Evolutionary conservation across 2,888 invertebrate genomes (phyloP).

Genomic region (Polymixis flavicincta): DNA sequence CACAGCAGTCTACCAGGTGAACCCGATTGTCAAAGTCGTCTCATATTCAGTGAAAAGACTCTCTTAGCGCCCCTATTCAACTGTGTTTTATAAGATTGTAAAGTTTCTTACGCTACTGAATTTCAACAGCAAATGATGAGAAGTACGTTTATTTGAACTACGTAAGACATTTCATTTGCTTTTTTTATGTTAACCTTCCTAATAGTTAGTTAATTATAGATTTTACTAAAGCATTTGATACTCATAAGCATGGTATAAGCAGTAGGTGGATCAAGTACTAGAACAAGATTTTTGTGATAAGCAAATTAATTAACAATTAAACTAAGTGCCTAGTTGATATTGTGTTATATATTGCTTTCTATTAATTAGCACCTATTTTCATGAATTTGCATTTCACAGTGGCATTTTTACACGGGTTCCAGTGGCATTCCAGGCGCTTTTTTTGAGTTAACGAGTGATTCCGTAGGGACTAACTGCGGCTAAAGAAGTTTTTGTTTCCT

Average conservation of each 20-base stretch:
- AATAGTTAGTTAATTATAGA: not conserved
- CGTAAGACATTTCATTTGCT: not conserved
- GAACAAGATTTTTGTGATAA: not conserved
- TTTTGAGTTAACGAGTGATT: not conserved
- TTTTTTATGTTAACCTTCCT: not conserved
- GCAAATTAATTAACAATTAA: not conserved
- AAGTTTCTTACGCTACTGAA: conserved; percentile 4
- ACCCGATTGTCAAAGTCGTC: not conserved
- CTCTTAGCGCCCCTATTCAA: conserved; percentile 35
- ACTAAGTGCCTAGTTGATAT: not conserved
- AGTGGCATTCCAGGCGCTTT: not conserved
- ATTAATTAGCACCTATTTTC: not conserved
- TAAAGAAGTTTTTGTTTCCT: not conserved
- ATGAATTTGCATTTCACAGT: no score
- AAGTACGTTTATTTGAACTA: not conserved
- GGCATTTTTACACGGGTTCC: not conserved
- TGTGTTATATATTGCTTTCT: not conserved
- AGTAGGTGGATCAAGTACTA: not conserved
- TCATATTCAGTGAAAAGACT: conserved; percentile 14
- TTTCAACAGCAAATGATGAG: conserved; percentile 8
- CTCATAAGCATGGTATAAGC: not conserved
- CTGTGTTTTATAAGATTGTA: conserved; percentile 8
- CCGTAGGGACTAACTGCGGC: not conserved
- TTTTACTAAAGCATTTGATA: conserved; percentile 26
- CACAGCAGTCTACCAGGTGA: not conserved